Evolutionary conservation across 2,888 invertebrate species (phyloP), one percentile per base, ranked within the genome.

Genomic region (Drosophila subsilvestris): DNA sequence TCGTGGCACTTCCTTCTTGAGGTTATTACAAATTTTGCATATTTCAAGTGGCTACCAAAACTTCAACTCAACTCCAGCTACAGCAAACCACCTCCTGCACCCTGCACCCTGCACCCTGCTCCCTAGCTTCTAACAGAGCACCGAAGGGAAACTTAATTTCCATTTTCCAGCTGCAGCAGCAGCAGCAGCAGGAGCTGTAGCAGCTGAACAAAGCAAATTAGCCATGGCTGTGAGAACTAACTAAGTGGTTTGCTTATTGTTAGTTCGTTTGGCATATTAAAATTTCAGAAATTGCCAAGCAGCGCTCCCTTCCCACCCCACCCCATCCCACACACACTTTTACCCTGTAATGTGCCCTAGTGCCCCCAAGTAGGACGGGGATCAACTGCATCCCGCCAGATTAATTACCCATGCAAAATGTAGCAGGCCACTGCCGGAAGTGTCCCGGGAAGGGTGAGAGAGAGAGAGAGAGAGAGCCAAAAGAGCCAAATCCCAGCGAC

Each of bases 1-100:
- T 56, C 53, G 42, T 59, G 56, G 56, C 20, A 43, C 47, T 44
- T 37, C 44, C 59, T 63, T 43, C 65, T 60, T 58, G 51, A 75
- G 86, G 70, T 86, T 88, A 88, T 88, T 82, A 86, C 78, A 73
- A 75, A 78, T 86, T 83, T 88, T 82, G 88, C 88, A 82, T 82
- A 88, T 83, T 88, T 88, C 70, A 75, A 83, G 74, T 81, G 62
- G 61, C 59, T 54, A 62, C 66, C 55, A 53, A 70, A 75, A 67
- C 67, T 73, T 47, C 44, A 20, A n/a, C 12, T 57, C 37, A 14
- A 27, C 27, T 27, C 27, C 9, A 0, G 62, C 17, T 56, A 27
- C 18, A 14, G 17, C 27, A 74, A 70, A 50, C 60, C 54, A 63
- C 25, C 27, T 0, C 22, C 27, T 27, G 7, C 27, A 7, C 7